These are phyloP conservation scores for Otus sunia DNA, from an alignment of 2,113 vertebrate genomes.

Conservation along the genomic window DNA sequence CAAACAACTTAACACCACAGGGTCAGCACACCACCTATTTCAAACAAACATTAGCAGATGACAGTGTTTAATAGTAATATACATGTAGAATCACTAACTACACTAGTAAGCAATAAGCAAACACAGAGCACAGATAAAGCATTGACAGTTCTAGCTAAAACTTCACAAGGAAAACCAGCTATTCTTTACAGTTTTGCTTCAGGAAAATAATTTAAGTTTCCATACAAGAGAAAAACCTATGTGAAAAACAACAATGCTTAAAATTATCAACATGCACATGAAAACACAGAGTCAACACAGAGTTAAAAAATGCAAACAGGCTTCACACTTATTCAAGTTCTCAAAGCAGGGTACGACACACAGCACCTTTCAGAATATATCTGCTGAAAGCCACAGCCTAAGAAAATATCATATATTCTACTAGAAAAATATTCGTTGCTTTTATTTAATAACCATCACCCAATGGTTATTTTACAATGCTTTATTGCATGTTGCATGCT, in stretches of 20 bases:
- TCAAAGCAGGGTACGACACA: background rate
- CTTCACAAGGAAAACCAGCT: background rate
- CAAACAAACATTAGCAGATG: background rate
- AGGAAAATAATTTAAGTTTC: background rate
- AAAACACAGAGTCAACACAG: background rate
- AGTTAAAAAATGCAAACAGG: background rate
- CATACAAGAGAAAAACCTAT: background rate
- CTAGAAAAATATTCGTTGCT: background rate
- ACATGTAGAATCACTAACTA: background rate
- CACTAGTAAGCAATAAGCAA: background rate
- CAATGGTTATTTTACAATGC: background rate
- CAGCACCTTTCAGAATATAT: background rate
- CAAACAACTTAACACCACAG: conserved; percentile 78
- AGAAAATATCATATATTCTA: background rate
- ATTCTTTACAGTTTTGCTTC: background rate
- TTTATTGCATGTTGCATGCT: background rate
- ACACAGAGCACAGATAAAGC: background rate
- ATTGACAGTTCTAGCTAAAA: background rate
- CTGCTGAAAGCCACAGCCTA: background rate
- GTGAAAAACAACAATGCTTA: background rate
- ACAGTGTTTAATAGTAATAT: background rate
- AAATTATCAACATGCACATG: background rate
- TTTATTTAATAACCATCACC: background rate
- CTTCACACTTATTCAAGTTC: background rate
- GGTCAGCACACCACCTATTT: conserved; percentile 88